A percentile compares a stretch with the other conserved stretches of the same genome.
Evolutionary conservation across 1,140 invertebrate species (phyloP).

Genomic region (Heliconius hermathena): DNA sequence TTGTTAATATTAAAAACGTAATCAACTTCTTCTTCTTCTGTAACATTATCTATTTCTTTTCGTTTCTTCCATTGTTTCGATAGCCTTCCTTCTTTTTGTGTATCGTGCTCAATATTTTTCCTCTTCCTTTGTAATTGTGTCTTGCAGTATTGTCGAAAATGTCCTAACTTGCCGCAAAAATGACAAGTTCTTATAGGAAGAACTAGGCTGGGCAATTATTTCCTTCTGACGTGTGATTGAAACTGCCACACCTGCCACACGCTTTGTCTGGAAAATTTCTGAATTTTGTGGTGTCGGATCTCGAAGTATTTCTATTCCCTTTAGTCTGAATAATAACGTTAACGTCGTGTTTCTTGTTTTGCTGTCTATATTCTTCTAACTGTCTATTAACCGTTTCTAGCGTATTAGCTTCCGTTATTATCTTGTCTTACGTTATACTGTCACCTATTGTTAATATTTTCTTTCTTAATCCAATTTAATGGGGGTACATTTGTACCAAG

Average conservation of each 20-base stretch:
- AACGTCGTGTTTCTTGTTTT: too few relatives aligned
- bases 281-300: too few relatives aligned
- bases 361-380: too few relatives aligned
- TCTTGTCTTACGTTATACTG: slow-evolving; percentile 19
- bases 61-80: neutral
- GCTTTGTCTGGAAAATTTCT: too few relatives aligned
- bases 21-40: slow-evolving; percentile 20
- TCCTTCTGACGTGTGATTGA: too few relatives aligned
- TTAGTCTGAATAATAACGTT: too few relatives aligned
- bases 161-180: neutral
- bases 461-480: neutral
- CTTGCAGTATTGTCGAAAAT: slow-evolving; percentile 1
- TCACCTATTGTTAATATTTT: slow-evolving; percentile 19
- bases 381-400: neutral
- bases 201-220: too few relatives aligned
- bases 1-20: slow-evolving; percentile 23
- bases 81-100: neutral
- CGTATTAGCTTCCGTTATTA: slow-evolving; percentile 13
- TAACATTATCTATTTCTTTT: slow-evolving; percentile 4
- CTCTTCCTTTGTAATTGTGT: neutral
- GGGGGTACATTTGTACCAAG: too few relatives aligned
- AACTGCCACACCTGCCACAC: too few relatives aligned
- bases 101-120: neutral
- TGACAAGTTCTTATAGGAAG: too few relatives aligned
- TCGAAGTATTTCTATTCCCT: too few relatives aligned